These are phyloP conservation scores for Pherbina coryleti DNA, from an alignment of 2,888 invertebrate genomes.

Conservation along the genomic window DNA sequence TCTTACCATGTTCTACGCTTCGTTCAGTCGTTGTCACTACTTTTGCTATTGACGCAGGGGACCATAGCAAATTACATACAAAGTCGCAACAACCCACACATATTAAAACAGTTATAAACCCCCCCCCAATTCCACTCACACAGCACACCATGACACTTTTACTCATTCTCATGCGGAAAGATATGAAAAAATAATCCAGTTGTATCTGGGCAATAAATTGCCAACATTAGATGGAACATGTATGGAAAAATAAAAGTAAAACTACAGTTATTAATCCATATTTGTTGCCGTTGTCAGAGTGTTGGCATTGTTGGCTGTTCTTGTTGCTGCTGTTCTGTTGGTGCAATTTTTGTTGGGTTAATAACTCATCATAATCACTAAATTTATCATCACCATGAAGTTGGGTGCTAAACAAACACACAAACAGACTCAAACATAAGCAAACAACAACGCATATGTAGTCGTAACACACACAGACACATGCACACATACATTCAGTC, in stretches of 20 bases:
- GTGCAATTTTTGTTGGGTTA: constrained; percentile 42
- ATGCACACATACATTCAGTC: not conserved
- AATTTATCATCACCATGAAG: constrained; percentile 48
- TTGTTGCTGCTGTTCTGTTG: constrained; percentile 19
- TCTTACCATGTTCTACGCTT: not conserved
- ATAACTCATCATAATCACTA: constrained; percentile 55
- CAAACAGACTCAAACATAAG: not conserved
- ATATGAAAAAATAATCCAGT: constrained; percentile 13
- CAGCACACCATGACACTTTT: not conserved
- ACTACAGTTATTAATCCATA: constrained; percentile 41
- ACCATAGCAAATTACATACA: not conserved
- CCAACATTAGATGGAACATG: constrained; percentile 17
- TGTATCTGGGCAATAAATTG: constrained; percentile 23
- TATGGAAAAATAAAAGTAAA: constrained; percentile 22
- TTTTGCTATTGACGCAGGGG: not conserved
- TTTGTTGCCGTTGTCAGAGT: constrained; percentile 32
- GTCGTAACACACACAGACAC: not conserved
- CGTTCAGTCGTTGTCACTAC: not conserved
- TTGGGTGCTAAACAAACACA: constrained; percentile 14
- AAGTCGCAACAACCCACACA: too few species aligned
- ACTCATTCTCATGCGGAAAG: not conserved
- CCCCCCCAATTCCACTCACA: not conserved
- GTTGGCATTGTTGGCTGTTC: constrained; percentile 6
- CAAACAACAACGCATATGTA: constrained; percentile 1
- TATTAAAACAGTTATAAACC: not conserved